Evolutionary conservation across 1,140 invertebrate species (phyloP), one percentile per base, ranked within the genome.

Genomic region (Hetaerina americana): DNA sequence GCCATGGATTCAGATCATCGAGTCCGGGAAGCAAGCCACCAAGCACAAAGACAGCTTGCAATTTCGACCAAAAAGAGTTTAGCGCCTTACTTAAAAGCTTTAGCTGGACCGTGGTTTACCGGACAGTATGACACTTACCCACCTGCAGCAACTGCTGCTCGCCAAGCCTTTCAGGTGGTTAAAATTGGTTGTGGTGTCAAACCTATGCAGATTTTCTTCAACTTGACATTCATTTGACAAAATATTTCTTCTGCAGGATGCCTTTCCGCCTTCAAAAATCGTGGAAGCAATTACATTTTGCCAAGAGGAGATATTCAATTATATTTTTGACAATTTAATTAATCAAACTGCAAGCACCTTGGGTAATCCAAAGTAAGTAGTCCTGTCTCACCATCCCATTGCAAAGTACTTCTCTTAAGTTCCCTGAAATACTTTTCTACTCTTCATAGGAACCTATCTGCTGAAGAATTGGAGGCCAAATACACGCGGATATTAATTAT

Each of bases 71-170:
- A 89, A 27, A 85, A 89, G 70, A 86, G 88, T 77, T 83, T 96
- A 68, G 93, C 92, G 5, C 88, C 89, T 0, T 87, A 90, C 79
- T 82, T 96, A 0, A 92, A 92, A 77, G 84, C 86, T 76, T 75
- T 95, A 2, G 87, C 90, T 73, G 82, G 82, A 18, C 80, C 85
- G 24, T 93, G 91, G 91, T 85, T 94, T 74, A 84, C 89, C 5
- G 88, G 89, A 24, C 90, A 92, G 77, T 91, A 87, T 81, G 94
- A 96, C 77, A 87, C 87, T 6, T 92, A 93, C 81, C 84, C 90
- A 12, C 91, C 91, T 2, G 91, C 91, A 22, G 89, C 92, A 5
- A 86, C 85, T 73, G 86, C 88, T 73, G 93, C 93, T 24, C 81
- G 78, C 24, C 82, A 84, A 75, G 85, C 90, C n/a, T 94, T 91